phyloP scores from a whole-genome alignment of 2,113 vertebrate species.

The Notothenia rossii region DNA sequence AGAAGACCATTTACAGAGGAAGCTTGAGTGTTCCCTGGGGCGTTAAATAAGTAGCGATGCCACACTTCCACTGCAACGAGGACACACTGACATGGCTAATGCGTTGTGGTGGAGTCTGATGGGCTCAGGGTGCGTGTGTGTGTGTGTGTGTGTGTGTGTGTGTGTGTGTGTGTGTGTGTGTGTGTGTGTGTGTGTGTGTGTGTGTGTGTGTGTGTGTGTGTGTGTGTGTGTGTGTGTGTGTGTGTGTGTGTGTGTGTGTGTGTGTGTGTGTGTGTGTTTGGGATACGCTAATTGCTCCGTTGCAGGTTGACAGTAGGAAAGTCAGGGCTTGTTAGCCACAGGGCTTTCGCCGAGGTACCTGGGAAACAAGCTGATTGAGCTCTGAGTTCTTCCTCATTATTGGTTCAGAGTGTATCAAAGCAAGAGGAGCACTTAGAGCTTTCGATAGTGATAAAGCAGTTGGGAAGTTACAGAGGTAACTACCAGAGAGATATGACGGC shows the following conservation, averaged over 20 bases:
- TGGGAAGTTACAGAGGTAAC: neutral
- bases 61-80: slow-evolving; percentile 40
- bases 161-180: slow-evolving; percentile 20
- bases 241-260: slow-evolving; percentile 11
- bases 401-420: slow-evolving; percentile 54
- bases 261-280: slow-evolving; percentile 18
- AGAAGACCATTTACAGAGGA: slow-evolving; percentile 37
- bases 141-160: slow-evolving; percentile 11
- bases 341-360: slow-evolving; percentile 55
- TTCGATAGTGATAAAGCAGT: neutral
- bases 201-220: slow-evolving; percentile 16
- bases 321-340: slow-evolving; percentile 66
- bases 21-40: slow-evolving; percentile 42
- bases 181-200: slow-evolving; percentile 15
- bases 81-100: slow-evolving; percentile 56
- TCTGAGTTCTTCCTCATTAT: slow-evolving; percentile 61
- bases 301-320: slow-evolving; percentile 71
- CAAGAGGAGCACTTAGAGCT: neutral
- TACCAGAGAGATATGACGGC: neutral
- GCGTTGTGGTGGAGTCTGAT: slow-evolving; percentile 40
- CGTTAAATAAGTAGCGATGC: slow-evolving; percentile 49
- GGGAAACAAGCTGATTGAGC: slow-evolving; percentile 78
- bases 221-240: slow-evolving; percentile 17
- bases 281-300: slow-evolving; percentile 73
- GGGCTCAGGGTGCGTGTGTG: slow-evolving; percentile 14